phyloP scores from a whole-genome alignment of 2,888 invertebrate genomes.

The Venustoraphidia nigricollis region DNA sequence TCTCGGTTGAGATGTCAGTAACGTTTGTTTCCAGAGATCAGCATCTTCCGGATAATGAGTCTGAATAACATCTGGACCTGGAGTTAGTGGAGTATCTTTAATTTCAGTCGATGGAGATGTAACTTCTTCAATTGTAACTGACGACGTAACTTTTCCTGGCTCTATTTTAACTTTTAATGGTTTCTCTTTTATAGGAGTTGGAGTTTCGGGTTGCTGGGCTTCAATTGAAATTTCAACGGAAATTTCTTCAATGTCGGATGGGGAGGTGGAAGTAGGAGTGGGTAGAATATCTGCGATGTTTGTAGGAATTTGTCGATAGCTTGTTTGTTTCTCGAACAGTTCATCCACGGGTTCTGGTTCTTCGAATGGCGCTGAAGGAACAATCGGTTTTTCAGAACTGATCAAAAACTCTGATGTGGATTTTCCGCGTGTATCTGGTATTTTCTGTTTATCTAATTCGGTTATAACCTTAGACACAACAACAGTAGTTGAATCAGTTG shows the following conservation, averaged over 20 bases:
- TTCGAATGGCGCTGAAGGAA: background rate
- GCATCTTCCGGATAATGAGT: background rate
- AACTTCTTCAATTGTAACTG: constrained; percentile 37
- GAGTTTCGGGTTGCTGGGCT: constrained; percentile 13
- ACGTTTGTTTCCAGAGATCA: too few species aligned
- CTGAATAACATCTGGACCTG: constrained; percentile 25
- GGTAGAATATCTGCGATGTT: constrained; percentile 1
- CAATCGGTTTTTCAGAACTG: background rate
- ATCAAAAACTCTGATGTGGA: too few species aligned
- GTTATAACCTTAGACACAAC: constrained; percentile 19
- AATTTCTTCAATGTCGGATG: constrained; percentile 4
- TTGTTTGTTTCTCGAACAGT: background rate
- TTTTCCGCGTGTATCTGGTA: too few species aligned
- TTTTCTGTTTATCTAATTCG: constrained; percentile 17
- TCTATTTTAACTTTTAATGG: constrained; percentile 20
- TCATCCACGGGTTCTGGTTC: background rate
- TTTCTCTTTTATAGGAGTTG: constrained; percentile 19
- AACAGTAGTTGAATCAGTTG: constrained; percentile 13
- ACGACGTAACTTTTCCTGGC: constrained; percentile 25
- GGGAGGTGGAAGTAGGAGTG: constrained; percentile 1
- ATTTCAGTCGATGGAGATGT: constrained; percentile 27
- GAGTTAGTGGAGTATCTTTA: constrained; percentile 31
- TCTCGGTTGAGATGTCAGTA: too few species aligned
- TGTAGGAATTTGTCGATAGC: background rate
- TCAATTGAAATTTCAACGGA: constrained; percentile 1